phyloP scores from a whole-genome alignment of 2,888 invertebrate species.

The Mythimna loreyi region DNA sequence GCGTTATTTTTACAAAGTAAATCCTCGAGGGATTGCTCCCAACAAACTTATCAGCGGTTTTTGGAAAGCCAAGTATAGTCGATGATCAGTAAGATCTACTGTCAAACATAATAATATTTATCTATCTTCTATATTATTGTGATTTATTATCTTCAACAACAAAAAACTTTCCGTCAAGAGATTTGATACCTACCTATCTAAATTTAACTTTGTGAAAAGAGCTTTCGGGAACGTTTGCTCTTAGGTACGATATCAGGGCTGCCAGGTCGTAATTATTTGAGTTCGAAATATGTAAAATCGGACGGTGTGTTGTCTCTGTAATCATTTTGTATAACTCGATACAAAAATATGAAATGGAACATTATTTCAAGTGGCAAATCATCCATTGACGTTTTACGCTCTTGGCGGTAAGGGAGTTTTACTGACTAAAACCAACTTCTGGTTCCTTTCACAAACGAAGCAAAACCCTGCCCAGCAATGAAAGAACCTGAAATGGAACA shows the following conservation, averaged over 20 bases:
- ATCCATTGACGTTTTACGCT: too few relatives aligned
- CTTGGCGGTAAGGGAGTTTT: too few relatives aligned
- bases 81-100: slow-evolving; percentile 2
- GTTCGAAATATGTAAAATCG: too few relatives aligned
- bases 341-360: too few relatives aligned
- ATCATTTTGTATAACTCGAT: too few relatives aligned
- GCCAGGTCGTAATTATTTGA: too few relatives aligned
- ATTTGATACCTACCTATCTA: slow-evolving; percentile 1
- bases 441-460: too few relatives aligned
- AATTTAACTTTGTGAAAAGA: slow-evolving; percentile 1
- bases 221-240: not conserved
- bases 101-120: not conserved
- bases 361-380: too few relatives aligned
- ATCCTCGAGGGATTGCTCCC: slow-evolving; percentile 6
- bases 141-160: not conserved
- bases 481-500: too few relatives aligned
- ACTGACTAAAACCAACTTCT: too few relatives aligned
- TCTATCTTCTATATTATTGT: not conserved
- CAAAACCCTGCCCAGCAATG: too few relatives aligned
- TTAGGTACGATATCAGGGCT: not conserved
- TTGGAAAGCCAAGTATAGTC: not conserved
- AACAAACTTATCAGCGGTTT: slow-evolving; percentile 1
- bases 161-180: not conserved
- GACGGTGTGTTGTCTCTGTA: too few relatives aligned
- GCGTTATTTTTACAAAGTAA: slow-evolving; percentile 33